Percentiles rank a stretch among this genome's conserved stretches.
phyloP scores from a whole-genome alignment of 2,888 invertebrate species.

The Eumacrocentrus americanus region DNA sequence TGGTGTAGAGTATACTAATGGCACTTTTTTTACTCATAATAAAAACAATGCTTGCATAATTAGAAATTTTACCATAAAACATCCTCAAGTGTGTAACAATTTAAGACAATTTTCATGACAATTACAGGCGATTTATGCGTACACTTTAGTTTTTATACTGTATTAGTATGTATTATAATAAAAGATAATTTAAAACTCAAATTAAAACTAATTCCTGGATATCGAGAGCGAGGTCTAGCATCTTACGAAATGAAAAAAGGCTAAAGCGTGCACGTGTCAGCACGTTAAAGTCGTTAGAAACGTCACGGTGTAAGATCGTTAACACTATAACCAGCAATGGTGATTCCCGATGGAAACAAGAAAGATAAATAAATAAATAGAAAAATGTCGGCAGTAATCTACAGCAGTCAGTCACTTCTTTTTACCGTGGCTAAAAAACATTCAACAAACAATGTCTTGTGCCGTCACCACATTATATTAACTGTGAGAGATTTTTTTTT shows the following conservation, averaged over 20 bases:
- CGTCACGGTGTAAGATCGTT: constrained; percentile 24
- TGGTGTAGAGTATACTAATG: no score
- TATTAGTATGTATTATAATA: no score
- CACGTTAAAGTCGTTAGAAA: constrained; percentile 13
- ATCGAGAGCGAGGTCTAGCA: constrained; percentile 33
- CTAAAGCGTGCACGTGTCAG: constrained; percentile 6
- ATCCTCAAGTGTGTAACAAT: no score
- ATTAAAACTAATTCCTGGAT: constrained; percentile 21
- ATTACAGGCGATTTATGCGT: background rate
- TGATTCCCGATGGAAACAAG: constrained; percentile 11
- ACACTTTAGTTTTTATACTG: no score
- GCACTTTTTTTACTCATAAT: background rate
- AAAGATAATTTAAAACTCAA: no score
- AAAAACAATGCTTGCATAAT: background rate
- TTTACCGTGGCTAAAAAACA: background rate
- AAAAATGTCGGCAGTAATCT: no score
- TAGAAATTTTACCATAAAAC: background rate
- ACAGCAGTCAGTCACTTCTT: no score
- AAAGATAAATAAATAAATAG: constrained; percentile 14
- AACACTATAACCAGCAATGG: constrained; percentile 16
- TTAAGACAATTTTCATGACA: background rate
- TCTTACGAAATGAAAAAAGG: constrained; percentile 26
- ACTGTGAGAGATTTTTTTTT: constrained; percentile 3
- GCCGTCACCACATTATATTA: background rate
- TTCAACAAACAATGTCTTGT: background rate